phyloP scores from a whole-genome alignment of 2,797 vertebrate species.

The Hirundo rustica region DNA sequence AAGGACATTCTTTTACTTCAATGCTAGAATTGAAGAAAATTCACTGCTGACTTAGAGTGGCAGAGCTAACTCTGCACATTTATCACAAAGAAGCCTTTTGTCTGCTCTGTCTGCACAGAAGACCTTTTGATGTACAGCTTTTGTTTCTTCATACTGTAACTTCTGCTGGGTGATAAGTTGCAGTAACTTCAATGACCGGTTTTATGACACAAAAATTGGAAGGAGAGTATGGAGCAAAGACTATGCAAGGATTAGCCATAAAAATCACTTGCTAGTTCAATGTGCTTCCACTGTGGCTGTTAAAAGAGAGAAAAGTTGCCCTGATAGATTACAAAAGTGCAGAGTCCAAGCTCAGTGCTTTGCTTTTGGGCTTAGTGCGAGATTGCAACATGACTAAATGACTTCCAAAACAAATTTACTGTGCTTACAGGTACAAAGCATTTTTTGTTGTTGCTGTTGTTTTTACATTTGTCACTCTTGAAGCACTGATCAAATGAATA shows the following conservation, averaged over 20 bases:
- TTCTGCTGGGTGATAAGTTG: conserved; percentile 34
- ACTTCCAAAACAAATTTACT: not conserved
- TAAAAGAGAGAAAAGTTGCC: not conserved
- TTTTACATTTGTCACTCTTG: not conserved
- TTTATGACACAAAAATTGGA: not conserved
- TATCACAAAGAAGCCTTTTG: conserved; percentile 57
- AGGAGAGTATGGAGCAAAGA: not conserved
- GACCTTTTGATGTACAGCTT: conserved; percentile 43
- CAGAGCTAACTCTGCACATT: conserved; percentile 37
- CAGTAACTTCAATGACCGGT: not conserved
- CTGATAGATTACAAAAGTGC: not conserved
- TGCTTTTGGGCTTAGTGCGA: not conserved
- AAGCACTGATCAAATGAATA: not conserved
- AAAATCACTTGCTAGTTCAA: not conserved
- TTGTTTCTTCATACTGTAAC: conserved; percentile 41
- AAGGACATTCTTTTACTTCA: conserved; percentile 55
- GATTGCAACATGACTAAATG: not conserved
- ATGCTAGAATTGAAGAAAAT: conserved; percentile 31
- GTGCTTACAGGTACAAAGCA: not conserved
- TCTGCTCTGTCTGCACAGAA: conserved; percentile 13
- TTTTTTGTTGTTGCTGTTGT: too few species aligned
- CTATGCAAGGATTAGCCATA: not conserved
- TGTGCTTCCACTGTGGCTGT: not conserved
- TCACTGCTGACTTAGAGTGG: conserved; percentile 20
- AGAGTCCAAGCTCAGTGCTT: not conserved